Percentiles rank a stretch among this genome's conserved stretches.
Evolutionary conservation across 2,113 vertebrate genomes (phyloP).

Genomic region (Eulemur macaco): DNA sequence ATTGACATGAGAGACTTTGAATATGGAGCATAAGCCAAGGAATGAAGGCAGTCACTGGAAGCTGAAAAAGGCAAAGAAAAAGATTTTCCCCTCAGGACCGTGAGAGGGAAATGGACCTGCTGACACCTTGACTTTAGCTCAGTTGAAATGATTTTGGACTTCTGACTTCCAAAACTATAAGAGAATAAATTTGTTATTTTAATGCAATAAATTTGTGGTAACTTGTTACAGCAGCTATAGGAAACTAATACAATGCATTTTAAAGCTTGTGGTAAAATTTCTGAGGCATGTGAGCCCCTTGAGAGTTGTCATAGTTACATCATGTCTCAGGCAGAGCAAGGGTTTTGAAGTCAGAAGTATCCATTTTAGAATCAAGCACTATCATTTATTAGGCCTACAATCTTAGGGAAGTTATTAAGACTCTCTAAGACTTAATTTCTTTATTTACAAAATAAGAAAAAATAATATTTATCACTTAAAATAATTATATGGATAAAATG

Average conservation of each 20-base stretch:
- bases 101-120: not conserved
- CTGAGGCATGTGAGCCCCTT: not conserved
- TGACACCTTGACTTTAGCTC: not conserved
- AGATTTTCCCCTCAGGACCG: not conserved
- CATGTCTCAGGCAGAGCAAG: not conserved
- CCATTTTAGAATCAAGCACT: not conserved
- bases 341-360: not conserved
- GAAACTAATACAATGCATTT: not conserved
- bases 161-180: not conserved
- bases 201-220: not conserved
- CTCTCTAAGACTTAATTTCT: not conserved
- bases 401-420: not conserved
- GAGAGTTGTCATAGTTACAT: not conserved
- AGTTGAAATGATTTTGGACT: not conserved
- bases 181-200: not conserved
- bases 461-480: not conserved
- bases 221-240: not conserved
- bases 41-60: not conserved
- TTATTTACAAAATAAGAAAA: not conserved
- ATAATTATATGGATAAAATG: not conserved
- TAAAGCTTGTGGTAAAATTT: not conserved
- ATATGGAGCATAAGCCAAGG: not conserved
- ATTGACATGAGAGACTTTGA: not conserved
- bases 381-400: not conserved
- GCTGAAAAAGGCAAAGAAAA: not conserved